These are phyloP conservation scores for Brienomyrus brachyistius DNA, from an alignment of 2,113 vertebrate genomes.

Conservation along the genomic window DNA sequence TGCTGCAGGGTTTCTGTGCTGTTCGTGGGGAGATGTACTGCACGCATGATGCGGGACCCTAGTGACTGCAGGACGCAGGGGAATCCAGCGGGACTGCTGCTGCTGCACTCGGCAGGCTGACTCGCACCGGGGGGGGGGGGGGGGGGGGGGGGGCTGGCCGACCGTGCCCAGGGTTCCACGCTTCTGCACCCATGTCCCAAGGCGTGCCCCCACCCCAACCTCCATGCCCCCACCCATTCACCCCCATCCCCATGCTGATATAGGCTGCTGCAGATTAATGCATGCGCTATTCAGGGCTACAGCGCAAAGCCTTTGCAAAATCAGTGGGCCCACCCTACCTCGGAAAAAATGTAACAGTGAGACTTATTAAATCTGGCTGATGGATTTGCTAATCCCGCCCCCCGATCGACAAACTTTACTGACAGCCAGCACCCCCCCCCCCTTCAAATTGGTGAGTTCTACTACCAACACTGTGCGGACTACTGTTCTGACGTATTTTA, in stretches of 20 bases:
- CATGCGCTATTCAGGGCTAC: not conserved
- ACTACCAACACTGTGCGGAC: not conserved
- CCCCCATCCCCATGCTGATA: not conserved
- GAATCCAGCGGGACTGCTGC: not conserved
- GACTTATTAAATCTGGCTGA: not conserved
- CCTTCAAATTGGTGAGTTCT: not conserved
- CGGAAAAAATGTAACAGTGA: not conserved
- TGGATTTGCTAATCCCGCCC: not conserved
- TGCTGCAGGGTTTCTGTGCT: not conserved
- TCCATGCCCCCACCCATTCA: not conserved
- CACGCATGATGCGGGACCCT: not conserved
- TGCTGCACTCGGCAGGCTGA: too few relatives aligned
- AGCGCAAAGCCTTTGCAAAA: not conserved
- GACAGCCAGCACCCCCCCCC: not conserved
- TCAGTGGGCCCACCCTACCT: not conserved
- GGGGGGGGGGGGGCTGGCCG: too few relatives aligned
- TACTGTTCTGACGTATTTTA: not conserved
- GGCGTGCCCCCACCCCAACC: not conserved
- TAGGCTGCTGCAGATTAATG: not conserved
- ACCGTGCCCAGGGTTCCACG: not conserved
- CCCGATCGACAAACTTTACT: not conserved
- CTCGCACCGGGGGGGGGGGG: not conserved
- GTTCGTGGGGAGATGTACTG: not conserved
- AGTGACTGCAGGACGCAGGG: not conserved
- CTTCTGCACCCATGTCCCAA: not conserved